These are phyloP conservation scores for Alloscopus bannaensis DNA, from an alignment of 2,888 invertebrate species.

Conservation along the genomic window DNA sequence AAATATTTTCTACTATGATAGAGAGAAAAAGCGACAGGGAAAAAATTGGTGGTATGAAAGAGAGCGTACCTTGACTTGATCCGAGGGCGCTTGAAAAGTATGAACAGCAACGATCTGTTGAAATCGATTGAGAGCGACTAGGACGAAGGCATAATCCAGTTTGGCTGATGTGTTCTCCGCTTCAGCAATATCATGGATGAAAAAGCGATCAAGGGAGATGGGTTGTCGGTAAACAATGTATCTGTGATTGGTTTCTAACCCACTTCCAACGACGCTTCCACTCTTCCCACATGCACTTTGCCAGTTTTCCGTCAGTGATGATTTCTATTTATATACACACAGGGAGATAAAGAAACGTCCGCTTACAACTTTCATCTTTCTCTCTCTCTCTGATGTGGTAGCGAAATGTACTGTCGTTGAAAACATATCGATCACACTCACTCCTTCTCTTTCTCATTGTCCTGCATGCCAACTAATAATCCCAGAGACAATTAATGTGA, in stretches of 20 bases:
- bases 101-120: slow-evolving; percentile 77
- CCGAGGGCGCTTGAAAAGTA: slow-evolving; percentile 76
- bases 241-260: slow-evolving; percentile 74
- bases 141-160: slow-evolving; percentile 76
- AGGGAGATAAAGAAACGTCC: too few relatives aligned
- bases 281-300: slow-evolving; percentile 74
- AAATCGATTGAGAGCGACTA: slow-evolving; percentile 76
- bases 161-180: slow-evolving; percentile 75
- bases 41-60: neutral
- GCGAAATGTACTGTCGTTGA: too few relatives aligned
- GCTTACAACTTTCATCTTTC: too few relatives aligned
- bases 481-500: too few relatives aligned
- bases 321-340: too few relatives aligned
- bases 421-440: too few relatives aligned
- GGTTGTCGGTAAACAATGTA: slow-evolving; percentile 77
- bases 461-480: too few relatives aligned
- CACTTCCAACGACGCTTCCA: slow-evolving; percentile 72
- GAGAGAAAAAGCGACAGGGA: neutral
- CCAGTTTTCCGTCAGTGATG: slow-evolving; percentile 76
- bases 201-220: slow-evolving; percentile 76
- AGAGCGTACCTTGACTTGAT: slow-evolving; percentile 75
- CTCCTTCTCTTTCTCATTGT: too few relatives aligned
- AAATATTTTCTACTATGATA: neutral
- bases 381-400: too few relatives aligned
- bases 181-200: slow-evolving; percentile 76